A percentile compares a stretch with the other conserved stretches of the same genome.
These are phyloP conservation scores for Heliconius hewitsoni DNA, from an alignment of 1,140 invertebrate species.

Conservation along the genomic window DNA sequence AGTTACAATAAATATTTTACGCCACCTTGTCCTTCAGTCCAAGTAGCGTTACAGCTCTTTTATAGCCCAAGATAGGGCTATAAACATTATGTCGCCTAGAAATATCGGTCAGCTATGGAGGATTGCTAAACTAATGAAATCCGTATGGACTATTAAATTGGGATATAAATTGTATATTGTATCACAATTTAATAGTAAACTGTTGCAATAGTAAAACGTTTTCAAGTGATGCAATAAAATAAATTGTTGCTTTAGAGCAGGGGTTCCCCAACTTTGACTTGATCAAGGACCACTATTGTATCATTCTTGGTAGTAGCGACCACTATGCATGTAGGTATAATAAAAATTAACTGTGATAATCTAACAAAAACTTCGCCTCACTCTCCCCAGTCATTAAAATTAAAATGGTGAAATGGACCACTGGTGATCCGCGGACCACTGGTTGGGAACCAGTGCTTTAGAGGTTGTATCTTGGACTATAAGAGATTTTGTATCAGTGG, in stretches of 20 bases:
- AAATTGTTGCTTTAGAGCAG: background rate
- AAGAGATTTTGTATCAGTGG: background rate
- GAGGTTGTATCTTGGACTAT: background rate
- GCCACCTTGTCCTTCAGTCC: background rate
- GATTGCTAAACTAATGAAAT: conserved; percentile 4
- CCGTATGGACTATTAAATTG: background rate
- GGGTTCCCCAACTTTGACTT: too few relatives aligned
- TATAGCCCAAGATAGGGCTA: background rate
- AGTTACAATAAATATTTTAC: conserved; percentile 9
- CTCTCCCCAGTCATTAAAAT: too few relatives aligned
- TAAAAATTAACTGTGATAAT: too few relatives aligned
- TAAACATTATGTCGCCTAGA: background rate
- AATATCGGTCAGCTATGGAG: background rate
- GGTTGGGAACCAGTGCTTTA: too few relatives aligned
- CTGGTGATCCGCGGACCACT: too few relatives aligned
- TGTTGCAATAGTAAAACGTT: background rate
- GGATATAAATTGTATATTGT: conserved; percentile 5
- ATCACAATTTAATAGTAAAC: conserved; percentile 3
- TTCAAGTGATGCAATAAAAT: conserved; percentile 6
- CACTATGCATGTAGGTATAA: too few relatives aligned
- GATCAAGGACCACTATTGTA: too few relatives aligned
- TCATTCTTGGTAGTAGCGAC: too few relatives aligned
- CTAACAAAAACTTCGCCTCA: too few relatives aligned
- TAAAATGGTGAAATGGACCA: too few relatives aligned
- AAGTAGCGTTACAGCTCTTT: conserved; percentile 1